These are phyloP conservation scores for Naso thynnoides DNA, from an alignment of 2,797 vertebrate genomes.

Conservation along the genomic window DNA sequence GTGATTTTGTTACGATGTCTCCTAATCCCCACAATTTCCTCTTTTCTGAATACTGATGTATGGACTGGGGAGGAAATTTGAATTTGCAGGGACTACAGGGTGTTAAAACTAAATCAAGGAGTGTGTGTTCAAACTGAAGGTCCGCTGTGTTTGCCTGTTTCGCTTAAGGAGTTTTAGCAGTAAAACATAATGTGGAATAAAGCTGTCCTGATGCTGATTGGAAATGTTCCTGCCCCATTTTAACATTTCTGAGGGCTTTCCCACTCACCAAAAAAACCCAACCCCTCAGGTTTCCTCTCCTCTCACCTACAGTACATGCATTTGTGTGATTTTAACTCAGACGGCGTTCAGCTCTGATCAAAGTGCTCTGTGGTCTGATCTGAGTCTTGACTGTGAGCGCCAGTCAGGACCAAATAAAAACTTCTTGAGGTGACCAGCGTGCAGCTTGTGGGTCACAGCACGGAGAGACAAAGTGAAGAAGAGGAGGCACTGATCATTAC, in stretches of 20 bases:
- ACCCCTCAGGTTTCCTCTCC: not conserved
- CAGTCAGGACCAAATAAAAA: not conserved
- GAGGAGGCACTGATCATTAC: slow-evolving; percentile 16
- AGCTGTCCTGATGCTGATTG: not conserved
- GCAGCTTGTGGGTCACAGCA: slow-evolving; percentile 16
- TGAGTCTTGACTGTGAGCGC: not conserved
- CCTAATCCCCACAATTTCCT: not conserved
- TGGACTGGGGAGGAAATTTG: not conserved
- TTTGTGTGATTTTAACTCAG: slow-evolving; percentile 20
- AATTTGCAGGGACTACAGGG: not conserved
- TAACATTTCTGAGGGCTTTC: slow-evolving; percentile 20
- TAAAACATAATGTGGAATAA: too few species aligned
- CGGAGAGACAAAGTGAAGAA: slow-evolving; percentile 9
- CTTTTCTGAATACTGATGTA: not conserved
- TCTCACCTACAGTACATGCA: slow-evolving; percentile 1
- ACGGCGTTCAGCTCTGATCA: not conserved
- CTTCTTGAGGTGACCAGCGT: slow-evolving; percentile 15
- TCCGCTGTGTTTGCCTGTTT: not conserved
- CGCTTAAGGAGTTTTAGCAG: not conserved
- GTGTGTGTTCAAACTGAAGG: not conserved
- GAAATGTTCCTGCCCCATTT: not conserved
- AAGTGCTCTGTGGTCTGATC: slow-evolving; percentile 11
- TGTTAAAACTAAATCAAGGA: not conserved
- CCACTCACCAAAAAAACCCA: slow-evolving; percentile 1
- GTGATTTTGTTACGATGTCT: not conserved